These are phyloP conservation scores for Heteronetta atricapilla DNA, from an alignment of 2,113 vertebrate species.

Conservation along the genomic window DNA sequence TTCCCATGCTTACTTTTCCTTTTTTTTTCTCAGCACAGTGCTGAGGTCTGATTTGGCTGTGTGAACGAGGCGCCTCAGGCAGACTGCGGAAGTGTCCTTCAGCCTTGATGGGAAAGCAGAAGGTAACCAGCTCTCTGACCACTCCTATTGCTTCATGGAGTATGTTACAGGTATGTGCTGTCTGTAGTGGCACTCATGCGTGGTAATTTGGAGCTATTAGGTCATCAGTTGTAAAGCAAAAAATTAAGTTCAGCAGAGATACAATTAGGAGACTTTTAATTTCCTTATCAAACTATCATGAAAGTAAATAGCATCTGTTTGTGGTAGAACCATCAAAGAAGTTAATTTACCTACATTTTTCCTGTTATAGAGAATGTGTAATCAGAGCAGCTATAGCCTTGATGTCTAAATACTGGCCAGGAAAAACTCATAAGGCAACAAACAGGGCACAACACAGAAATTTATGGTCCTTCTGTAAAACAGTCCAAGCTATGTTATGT, in stretches of 20 bases:
- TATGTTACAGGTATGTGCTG: background rate
- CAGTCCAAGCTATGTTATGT: background rate
- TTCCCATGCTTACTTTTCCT: background rate
- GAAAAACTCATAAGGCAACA: background rate
- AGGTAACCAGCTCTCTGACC: background rate
- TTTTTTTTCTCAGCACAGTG: no score
- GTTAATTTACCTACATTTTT: background rate
- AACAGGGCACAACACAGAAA: background rate
- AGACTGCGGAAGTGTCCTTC: background rate
- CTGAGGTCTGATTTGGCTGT: background rate
- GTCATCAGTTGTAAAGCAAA: background rate
- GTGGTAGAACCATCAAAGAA: background rate
- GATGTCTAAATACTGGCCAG: background rate
- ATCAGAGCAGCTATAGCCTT: background rate
- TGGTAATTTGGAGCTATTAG: background rate
- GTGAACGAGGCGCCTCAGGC: background rate
- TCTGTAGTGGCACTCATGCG: accelerated
- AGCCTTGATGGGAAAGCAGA: background rate
- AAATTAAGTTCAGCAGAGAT: background rate
- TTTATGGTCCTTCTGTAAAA: background rate
- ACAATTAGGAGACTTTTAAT: background rate
- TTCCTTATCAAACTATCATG: background rate
- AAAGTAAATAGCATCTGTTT: background rate
- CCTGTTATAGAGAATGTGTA: background rate
- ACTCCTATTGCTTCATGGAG: background rate